These are phyloP conservation scores for Cantharis flavilabris DNA, from an alignment of 2,888 invertebrate genomes.

Conservation along the genomic window DNA sequence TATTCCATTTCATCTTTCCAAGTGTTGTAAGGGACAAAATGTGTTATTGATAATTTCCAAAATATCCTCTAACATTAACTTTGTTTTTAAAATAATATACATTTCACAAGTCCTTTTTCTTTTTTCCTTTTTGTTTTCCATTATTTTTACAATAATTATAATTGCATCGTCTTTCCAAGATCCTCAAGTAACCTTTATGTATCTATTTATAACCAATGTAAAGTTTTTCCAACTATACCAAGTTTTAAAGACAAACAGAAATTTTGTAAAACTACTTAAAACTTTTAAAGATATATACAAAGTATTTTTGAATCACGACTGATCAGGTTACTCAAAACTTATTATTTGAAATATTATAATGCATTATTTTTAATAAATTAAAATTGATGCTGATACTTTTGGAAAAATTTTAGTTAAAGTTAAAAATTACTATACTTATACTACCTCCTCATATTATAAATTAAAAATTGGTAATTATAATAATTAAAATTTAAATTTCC, in stretches of 20 bases:
- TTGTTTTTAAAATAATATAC: not conserved
- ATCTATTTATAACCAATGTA: not conserved
- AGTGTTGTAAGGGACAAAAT: conserved; percentile 12
- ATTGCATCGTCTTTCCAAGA: not conserved
- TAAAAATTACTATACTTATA: not conserved
- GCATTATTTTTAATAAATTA: too few species aligned
- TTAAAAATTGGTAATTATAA: not conserved
- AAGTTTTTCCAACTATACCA: not conserved
- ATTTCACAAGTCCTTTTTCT: not conserved
- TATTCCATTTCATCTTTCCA: conserved; percentile 16
- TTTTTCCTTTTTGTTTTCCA: not conserved
- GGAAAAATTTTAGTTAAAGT: too few species aligned
- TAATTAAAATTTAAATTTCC: not conserved
- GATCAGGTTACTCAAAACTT: not conserved
- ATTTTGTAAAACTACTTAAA: not conserved
- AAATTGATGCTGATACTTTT: too few species aligned
- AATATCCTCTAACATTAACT: not conserved
- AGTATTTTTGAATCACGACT: not conserved
- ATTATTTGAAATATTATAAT: not conserved
- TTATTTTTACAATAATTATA: not conserved
- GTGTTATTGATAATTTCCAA: not conserved
- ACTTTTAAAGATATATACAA: not conserved
- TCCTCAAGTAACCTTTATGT: not conserved
- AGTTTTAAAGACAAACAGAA: not conserved
- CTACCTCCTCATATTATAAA: too few species aligned